phyloP scores from a whole-genome alignment of 2,797 vertebrate species.

The Propithecus deckenii region DNA sequence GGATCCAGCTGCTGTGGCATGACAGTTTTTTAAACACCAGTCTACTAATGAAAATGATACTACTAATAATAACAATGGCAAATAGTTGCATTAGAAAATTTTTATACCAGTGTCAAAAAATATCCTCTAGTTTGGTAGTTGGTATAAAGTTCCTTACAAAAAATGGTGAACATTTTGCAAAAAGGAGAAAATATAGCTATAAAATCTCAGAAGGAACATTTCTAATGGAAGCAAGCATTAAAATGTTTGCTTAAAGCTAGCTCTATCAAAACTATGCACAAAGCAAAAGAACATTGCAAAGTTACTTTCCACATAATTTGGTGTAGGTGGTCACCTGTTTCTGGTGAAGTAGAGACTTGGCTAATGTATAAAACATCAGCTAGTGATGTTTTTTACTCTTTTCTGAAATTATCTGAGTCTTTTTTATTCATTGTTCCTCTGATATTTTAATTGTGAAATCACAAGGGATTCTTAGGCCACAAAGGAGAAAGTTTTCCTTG shows the following conservation, averaged over 20 bases:
- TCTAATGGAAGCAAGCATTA: slow-evolving; percentile 19
- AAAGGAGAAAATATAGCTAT: neutral
- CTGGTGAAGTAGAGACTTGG: neutral
- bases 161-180: neutral
- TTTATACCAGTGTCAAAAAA: neutral
- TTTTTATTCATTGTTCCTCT: neutral
- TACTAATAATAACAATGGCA: neutral
- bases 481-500: neutral
- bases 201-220: neutral
- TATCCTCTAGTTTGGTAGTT: neutral
- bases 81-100: neutral
- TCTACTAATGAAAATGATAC: neutral
- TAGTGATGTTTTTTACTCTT: neutral
- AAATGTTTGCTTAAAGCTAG: neutral
- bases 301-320: neutral
- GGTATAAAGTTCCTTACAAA: neutral
- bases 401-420: neutral
- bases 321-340: neutral
- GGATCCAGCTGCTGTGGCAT: neutral
- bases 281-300: neutral
- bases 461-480: neutral
- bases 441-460: neutral
- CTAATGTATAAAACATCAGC: neutral
- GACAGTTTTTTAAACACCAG: neutral
- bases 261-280: neutral